Percentiles rank a stretch among this genome's conserved stretches.
Evolutionary conservation across 2,797 vertebrate genomes (phyloP).

Genomic region (Pelodytes ibericus): DNA sequence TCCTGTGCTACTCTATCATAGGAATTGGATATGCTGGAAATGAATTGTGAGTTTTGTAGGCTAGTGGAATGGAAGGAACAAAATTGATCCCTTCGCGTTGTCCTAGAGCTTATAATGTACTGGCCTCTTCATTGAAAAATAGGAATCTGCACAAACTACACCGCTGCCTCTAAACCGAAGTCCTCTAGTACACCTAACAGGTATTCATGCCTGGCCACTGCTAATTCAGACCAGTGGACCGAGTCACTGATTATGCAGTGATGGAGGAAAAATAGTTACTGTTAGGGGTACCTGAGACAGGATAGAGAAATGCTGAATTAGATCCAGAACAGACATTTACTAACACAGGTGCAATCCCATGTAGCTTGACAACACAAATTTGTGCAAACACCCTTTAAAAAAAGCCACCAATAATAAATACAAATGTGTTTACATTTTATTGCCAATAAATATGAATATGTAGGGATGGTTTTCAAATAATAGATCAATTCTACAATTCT

Average conservation of each 20-base stretch:
- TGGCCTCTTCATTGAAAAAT: neutral
- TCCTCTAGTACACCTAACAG: neutral
- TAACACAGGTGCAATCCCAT: slow-evolving; percentile 41
- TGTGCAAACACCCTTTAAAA: neutral
- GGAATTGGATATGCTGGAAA: neutral
- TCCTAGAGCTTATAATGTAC: neutral
- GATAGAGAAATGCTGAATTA: neutral
- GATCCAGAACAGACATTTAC: neutral
- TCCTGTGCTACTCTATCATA: neutral
- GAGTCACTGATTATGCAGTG: neutral
- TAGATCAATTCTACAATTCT: too few species aligned
- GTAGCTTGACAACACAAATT: slow-evolving; percentile 11
- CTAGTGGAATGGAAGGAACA: neutral
- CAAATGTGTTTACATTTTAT: too few species aligned
- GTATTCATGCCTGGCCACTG: neutral
- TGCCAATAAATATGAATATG: too few species aligned
- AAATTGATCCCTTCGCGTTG: neutral
- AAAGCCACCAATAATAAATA: too few species aligned
- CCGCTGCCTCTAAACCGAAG: neutral
- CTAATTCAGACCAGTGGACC: neutral
- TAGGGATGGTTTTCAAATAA: too few species aligned
- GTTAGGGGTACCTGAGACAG: neutral
- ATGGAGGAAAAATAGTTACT: neutral
- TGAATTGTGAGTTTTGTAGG: neutral
- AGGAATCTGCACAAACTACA: neutral